These are phyloP conservation scores for Cheilosia vulpina DNA, from an alignment of 2,888 invertebrate genomes.

Conservation along the genomic window DNA sequence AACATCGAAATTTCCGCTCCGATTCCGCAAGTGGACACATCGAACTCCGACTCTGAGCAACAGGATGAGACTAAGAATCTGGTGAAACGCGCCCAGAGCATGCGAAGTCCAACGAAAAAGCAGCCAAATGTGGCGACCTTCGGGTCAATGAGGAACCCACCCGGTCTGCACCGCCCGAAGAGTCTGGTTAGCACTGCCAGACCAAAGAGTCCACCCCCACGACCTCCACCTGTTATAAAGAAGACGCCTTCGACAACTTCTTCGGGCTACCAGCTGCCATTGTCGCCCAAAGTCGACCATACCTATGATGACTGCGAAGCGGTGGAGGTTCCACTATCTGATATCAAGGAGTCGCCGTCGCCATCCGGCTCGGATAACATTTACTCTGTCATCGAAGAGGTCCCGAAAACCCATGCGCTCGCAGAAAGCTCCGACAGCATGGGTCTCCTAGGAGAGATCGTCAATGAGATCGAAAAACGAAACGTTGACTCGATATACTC, in stretches of 20 bases:
- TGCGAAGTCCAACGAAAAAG: slow-evolving; percentile 86
- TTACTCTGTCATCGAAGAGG: slow-evolving; percentile 94
- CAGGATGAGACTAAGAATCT: slow-evolving; percentile 84
- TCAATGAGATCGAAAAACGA: slow-evolving; percentile 93
- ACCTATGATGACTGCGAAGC: slow-evolving; percentile 92
- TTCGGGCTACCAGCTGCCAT: slow-evolving; percentile 86
- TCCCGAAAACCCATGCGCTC: slow-evolving; percentile 84
- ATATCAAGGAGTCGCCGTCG: slow-evolving; percentile 86
- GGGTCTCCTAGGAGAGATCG: slow-evolving; percentile 93
- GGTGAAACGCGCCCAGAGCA: slow-evolving; percentile 92
- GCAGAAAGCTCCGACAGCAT: slow-evolving; percentile 86
- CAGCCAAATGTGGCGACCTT: slow-evolving; percentile 89
- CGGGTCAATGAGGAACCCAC: slow-evolving; percentile 92
- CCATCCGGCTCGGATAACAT: slow-evolving; percentile 88
- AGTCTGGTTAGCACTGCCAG: slow-evolving; percentile 86
- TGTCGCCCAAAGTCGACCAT: slow-evolving; percentile 80
- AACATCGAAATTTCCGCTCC: slow-evolving; percentile 93
- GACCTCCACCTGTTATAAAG: slow-evolving; percentile 84
- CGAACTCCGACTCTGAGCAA: slow-evolving; percentile 84
- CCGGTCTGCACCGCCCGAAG: slow-evolving; percentile 88
- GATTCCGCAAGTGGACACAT: slow-evolving; percentile 87
- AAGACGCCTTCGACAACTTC: slow-evolving; percentile 84
- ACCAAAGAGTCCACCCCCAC: slow-evolving; percentile 91
- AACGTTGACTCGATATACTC: slow-evolving; percentile 95
- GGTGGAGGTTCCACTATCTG: slow-evolving; percentile 85